Evolutionary conservation across 2,797 vertebrate species (phyloP), one percentile per base, ranked within the genome.

Genomic region (Typhlichthys eigenmanni): DNA sequence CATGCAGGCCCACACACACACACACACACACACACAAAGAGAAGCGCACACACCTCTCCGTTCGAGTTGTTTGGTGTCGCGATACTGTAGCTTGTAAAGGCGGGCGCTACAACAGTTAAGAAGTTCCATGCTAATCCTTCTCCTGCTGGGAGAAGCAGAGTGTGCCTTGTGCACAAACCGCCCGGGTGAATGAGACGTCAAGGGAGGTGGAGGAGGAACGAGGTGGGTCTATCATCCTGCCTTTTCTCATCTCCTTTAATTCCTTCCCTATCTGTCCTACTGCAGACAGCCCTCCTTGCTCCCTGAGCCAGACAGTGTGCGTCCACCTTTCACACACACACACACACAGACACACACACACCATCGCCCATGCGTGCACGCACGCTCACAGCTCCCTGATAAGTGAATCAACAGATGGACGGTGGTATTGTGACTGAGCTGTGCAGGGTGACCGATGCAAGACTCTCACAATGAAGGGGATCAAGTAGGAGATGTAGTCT

Each of bases 331-430:
- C 19, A 13, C 5, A 11, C 46, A 19, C 43, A 58, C 45, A 47
- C 38, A 47, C 56, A 47, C 56, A 47, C 56, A 58, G n/a, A 17
- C 45, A 24, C 57, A 19, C 45, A 19, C 57, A 7, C 57, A 47
- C 13, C 6, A 45, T 47, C 16, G 11, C 57, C 47, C 79, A 77
- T 70, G 69, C 71, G 55, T 71, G 73, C 64, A 63, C 57, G n/a
- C 59, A 19, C 9, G 45, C 38, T 16, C 57, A 34, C 19, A 63
- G 71, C 70, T 58, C 55, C 66, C 70, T 76, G 79, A 87, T 81
- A 85, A 84, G 83, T 76, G 81, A 86, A 82, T 87, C 86, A 89
- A 88, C 85, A 90, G 83, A 84, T 79, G 84, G 86, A 87, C 87
- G 83, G 81, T 66, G 51, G 80, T 68, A 86, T 87, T 88, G 87